These are phyloP conservation scores for Siniperca scherzeri DNA, from an alignment of 2,797 vertebrate genomes.

Conservation along the genomic window DNA sequence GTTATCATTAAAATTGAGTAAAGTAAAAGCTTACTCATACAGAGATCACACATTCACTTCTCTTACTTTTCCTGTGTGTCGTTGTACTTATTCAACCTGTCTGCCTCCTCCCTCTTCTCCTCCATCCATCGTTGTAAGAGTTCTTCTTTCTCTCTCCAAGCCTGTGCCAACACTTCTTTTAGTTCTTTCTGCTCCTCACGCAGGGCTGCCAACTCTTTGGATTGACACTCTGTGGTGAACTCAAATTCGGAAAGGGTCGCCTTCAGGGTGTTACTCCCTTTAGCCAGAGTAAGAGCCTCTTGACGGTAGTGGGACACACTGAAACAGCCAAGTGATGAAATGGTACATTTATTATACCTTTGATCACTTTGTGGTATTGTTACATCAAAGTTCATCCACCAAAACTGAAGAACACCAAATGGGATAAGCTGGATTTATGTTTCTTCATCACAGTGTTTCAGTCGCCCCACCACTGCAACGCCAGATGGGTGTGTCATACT, in stretches of 20 bases:
- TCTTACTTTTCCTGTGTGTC: constrained; percentile 78
- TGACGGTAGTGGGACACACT: constrained; percentile 79
- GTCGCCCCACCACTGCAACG: not conserved
- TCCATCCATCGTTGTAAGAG: constrained; percentile 84
- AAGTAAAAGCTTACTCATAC: no score
- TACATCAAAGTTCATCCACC: not conserved
- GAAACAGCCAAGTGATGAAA: constrained; percentile 27
- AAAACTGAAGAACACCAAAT: not conserved
- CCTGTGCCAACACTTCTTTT: constrained; percentile 56
- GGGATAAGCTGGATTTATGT: not conserved
- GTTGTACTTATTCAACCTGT: constrained; percentile 82
- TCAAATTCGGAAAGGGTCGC: constrained; percentile 71
- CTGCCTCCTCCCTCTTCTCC: constrained; percentile 82
- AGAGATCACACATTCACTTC: not conserved
- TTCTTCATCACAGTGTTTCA: not conserved
- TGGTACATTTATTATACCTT: not conserved
- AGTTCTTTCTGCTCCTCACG: constrained; percentile 67
- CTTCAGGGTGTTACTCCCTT: constrained; percentile 70
- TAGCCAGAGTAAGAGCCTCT: constrained; percentile 82
- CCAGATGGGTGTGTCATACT: not conserved
- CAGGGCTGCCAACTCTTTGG: constrained; percentile 77
- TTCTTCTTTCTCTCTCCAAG: constrained; percentile 74
- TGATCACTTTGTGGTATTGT: constrained; percentile 4
- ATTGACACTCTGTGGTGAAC: constrained; percentile 79
- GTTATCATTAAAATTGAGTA: not conserved